Evolutionary conservation across 2,888 invertebrate genomes (phyloP).

Genomic region (Acronicta leporina): DNA sequence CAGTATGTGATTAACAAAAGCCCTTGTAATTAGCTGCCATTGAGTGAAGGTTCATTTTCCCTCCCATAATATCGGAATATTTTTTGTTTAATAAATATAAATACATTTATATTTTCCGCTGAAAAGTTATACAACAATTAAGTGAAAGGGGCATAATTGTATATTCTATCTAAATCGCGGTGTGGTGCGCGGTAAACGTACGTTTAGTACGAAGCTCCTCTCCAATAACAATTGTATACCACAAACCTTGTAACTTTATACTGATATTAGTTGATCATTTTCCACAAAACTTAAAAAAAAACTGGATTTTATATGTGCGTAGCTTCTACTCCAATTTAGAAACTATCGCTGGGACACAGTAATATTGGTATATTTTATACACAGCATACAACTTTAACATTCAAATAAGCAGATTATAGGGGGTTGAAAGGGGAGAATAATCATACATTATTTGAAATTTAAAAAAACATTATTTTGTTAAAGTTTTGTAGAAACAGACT

Average conservation of each 20-base stretch:
- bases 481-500: conserved; percentile 23
- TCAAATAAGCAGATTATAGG: too few species aligned
- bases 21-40: background rate
- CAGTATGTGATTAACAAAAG: background rate
- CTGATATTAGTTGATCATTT: conserved; percentile 10
- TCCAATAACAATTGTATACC: conserved; percentile 39
- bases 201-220: conserved; percentile 38
- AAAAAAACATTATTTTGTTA: background rate
- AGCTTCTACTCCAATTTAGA: too few species aligned
- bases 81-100: background rate
- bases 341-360: too few species aligned
- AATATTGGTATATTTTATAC: too few species aligned
- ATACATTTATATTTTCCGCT: too few species aligned
- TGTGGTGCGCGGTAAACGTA: conserved; percentile 46
- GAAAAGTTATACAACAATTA: conserved; percentile 15
- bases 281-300: conserved; percentile 22
- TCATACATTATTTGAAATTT: background rate
- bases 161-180: conserved; percentile 50
- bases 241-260: conserved; percentile 31
- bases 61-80: background rate
- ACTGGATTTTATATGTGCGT: too few species aligned
- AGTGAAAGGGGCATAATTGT: conserved; percentile 43
- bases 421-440: too few species aligned
- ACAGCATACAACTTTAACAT: too few species aligned
- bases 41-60: background rate